Evolutionary conservation across 2,113 vertebrate species (phyloP).

Genomic region (Tenebrosternarchus preto): DNA sequence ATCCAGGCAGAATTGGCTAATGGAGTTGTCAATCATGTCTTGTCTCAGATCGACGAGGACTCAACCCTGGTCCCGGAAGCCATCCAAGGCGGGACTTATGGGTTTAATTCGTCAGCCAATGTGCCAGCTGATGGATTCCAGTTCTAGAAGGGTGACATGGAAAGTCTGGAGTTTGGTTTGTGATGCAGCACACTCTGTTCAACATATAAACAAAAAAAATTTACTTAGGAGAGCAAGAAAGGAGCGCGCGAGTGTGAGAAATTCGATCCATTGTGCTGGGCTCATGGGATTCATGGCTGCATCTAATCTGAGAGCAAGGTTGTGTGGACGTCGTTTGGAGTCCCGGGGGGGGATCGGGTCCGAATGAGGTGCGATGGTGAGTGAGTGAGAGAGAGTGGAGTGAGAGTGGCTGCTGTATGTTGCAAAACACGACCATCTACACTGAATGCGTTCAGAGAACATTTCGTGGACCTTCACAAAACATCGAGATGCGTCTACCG

Average conservation of each 20-base stretch:
- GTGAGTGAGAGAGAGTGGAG: constrained; percentile 99
- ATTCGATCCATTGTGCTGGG: constrained; percentile 99
- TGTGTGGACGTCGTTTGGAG: constrained; percentile 99
- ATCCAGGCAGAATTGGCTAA: neutral
- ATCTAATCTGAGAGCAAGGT: constrained; percentile 96
- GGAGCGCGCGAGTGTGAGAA: constrained; percentile 77
- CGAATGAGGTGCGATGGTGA: constrained; percentile 99
- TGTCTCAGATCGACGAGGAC: constrained; percentile 93
- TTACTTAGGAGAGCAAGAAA: constrained; percentile 76
- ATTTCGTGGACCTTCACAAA: constrained; percentile 85
- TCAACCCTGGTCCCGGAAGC: constrained; percentile 96
- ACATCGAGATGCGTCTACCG: constrained; percentile 87
- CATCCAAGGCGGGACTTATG: constrained; percentile 96
- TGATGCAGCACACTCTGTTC: constrained; percentile 98
- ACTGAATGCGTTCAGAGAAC: constrained; percentile 92
- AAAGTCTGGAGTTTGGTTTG: constrained; percentile 86
- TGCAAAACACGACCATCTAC: constrained; percentile 88
- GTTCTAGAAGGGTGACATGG: constrained; percentile 87
- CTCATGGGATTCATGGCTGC: constrained; percentile 99
- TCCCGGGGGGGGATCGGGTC: constrained; percentile 87
- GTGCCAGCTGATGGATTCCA: constrained; percentile 99
- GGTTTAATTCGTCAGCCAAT: constrained; percentile 98
- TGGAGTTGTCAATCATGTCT: neutral
- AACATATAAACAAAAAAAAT: constrained; percentile 68
- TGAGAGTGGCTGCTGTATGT: constrained; percentile 96